Evolutionary conservation across 2,888 invertebrate species (phyloP).

Genomic region (Parnassius apollo): DNA sequence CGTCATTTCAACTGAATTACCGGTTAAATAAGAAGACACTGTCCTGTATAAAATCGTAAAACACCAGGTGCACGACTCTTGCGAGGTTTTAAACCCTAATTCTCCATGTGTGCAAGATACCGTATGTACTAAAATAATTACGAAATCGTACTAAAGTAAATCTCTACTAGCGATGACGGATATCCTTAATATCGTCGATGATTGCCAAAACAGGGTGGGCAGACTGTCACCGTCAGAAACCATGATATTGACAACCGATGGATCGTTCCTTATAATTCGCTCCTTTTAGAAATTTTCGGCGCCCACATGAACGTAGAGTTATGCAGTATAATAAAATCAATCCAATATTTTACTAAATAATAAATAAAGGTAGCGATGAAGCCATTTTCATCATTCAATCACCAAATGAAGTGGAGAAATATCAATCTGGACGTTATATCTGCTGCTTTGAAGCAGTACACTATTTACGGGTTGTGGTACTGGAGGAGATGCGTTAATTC

Average conservation of each 20-base stretch:
- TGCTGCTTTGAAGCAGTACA: constrained; percentile 17
- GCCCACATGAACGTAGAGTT: constrained; percentile 18
- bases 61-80: neutral
- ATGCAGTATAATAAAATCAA: neutral
- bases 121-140: neutral
- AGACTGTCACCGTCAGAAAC: constrained; percentile 27
- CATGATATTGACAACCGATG: constrained; percentile 34
- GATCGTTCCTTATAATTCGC: constrained; percentile 1
- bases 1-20: constrained; percentile 35
- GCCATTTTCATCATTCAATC: constrained; percentile 26
- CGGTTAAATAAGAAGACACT: constrained; percentile 22
- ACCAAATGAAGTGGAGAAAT: constrained; percentile 32
- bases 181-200: constrained; percentile 35
- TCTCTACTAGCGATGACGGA: constrained; percentile 33
- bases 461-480: no score
- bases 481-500: no score
- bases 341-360: constrained; percentile 8
- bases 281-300: neutral
- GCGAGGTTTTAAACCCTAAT: neutral
- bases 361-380: neutral
- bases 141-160: constrained; percentile 24
- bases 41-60: neutral
- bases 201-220: constrained; percentile 13
- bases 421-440: constrained; percentile 31
- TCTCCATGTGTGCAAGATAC: neutral